Evolutionary conservation across 1,140 invertebrate species (phyloP).

Genomic region (Cephus cinctus): DNA sequence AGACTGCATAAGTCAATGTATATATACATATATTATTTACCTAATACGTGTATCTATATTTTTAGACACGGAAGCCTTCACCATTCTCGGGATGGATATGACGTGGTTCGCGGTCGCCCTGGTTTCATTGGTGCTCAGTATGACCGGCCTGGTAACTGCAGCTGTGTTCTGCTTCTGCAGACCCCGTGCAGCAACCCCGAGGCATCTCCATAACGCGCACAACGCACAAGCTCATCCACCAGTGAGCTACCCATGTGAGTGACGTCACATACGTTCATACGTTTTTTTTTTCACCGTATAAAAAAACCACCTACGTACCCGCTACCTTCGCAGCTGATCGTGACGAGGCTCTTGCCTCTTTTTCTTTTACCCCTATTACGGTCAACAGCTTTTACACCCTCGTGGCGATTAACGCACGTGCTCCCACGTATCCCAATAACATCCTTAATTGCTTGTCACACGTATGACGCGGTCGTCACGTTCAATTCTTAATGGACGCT

Average conservation of each 20-base stretch:
- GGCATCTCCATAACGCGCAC: conserved; percentile 56
- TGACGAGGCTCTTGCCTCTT: background rate
- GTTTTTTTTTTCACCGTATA: background rate
- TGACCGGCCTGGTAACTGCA: conserved; percentile 66
- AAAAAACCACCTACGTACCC: conserved; percentile 14
- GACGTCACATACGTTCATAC: conserved; percentile 4
- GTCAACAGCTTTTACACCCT: too few relatives aligned
- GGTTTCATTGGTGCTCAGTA: conserved; percentile 65
- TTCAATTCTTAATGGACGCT: too few relatives aligned
- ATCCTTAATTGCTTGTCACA: too few relatives aligned
- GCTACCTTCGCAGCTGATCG: background rate
- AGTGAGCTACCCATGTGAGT: conserved; percentile 54
- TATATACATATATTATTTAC: too few relatives aligned
- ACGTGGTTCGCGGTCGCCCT: conserved; percentile 73
- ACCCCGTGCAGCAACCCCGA: conserved; percentile 56
- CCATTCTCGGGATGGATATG: conserved; percentile 72
- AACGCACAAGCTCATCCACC: conserved; percentile 52
- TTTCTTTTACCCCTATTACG: too few relatives aligned
- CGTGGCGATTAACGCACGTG: too few relatives aligned
- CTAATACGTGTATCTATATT: too few relatives aligned
- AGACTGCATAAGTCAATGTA: background rate
- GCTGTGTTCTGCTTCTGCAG: conserved; percentile 74
- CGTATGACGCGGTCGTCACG: too few relatives aligned
- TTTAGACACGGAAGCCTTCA: conserved; percentile 70
- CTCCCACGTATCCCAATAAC: too few relatives aligned